phyloP scores from a whole-genome alignment of 1,140 invertebrate species.

The Hormaphis cornu region DNA sequence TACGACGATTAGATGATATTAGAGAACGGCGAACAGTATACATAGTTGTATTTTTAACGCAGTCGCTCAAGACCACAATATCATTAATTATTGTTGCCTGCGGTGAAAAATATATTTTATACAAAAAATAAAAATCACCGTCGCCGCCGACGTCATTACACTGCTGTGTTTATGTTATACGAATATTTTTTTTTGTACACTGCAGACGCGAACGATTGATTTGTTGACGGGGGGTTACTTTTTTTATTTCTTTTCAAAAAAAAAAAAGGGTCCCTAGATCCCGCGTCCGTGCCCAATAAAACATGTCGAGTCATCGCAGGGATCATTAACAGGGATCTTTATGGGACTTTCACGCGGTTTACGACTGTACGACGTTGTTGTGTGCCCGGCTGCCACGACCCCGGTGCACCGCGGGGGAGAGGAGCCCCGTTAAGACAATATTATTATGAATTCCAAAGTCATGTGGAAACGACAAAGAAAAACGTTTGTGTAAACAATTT shows the following conservation, averaged over 20 bases:
- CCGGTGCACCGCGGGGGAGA: background rate
- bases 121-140: too few relatives aligned
- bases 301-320: conserved; percentile 15
- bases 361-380: background rate
- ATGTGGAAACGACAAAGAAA: background rate
- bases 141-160: too few relatives aligned
- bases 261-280: background rate
- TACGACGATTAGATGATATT: background rate
- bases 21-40: background rate
- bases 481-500: background rate
- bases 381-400: background rate
- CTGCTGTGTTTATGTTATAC: too few relatives aligned
- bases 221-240: background rate
- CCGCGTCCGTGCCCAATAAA: background rate
- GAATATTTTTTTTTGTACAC: too few relatives aligned
- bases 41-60: background rate
- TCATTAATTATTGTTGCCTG: background rate
- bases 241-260: background rate
- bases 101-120: too few relatives aligned
- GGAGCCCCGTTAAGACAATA: conserved; percentile 4
- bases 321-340: conserved; percentile 27
- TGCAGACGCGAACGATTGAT: too few relatives aligned
- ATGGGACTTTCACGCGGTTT: conserved; percentile 16
- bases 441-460: conserved; percentile 1
- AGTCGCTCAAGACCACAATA: background rate